These are phyloP conservation scores for Brachypodius melanocephalos DNA, from an alignment of 2,113 vertebrate genomes.

Conservation along the genomic window DNA sequence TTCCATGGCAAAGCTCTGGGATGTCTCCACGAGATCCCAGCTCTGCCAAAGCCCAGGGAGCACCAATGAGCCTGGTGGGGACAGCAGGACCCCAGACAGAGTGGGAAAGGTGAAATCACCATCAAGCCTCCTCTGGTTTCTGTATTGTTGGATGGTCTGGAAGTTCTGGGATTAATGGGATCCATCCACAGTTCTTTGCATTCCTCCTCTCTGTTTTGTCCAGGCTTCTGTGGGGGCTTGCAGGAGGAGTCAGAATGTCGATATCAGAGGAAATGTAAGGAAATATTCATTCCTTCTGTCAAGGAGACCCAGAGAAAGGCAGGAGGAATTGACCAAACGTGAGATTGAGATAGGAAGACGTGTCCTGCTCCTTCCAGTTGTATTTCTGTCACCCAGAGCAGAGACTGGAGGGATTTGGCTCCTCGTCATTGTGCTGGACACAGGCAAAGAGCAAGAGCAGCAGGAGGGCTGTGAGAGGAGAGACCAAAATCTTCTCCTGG, in stretches of 20 bases:
- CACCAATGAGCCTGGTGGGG: not conserved
- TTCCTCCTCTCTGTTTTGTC: not conserved
- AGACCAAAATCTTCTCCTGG: not conserved
- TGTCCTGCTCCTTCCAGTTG: not conserved
- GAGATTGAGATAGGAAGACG: not conserved
- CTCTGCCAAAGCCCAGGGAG: not conserved
- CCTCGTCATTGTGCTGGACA: not conserved
- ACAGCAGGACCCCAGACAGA: not conserved
- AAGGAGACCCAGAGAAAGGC: not conserved
- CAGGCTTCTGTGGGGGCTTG: not conserved
- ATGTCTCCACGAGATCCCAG: not conserved
- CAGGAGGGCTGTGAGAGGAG: not conserved
- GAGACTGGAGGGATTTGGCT: not conserved
- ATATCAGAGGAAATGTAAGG: not conserved
- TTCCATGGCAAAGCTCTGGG: not conserved
- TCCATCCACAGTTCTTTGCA: not conserved
- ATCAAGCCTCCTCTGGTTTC: accelerated
- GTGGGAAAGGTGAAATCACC: not conserved
- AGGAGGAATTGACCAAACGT: slow-evolving; percentile 17
- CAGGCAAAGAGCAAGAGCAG: not conserved
- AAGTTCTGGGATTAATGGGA: not conserved
- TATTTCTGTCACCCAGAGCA: not conserved
- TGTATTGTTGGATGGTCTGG: not conserved
- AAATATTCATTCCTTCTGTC: slow-evolving; percentile 25
- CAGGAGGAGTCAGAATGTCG: not conserved